Evolutionary conservation across 35 echinoderm and acorn worm genomes (phyloP), one percentile per base, ranked within the genome.

Genomic region (Eucidaris tribuloides): DNA sequence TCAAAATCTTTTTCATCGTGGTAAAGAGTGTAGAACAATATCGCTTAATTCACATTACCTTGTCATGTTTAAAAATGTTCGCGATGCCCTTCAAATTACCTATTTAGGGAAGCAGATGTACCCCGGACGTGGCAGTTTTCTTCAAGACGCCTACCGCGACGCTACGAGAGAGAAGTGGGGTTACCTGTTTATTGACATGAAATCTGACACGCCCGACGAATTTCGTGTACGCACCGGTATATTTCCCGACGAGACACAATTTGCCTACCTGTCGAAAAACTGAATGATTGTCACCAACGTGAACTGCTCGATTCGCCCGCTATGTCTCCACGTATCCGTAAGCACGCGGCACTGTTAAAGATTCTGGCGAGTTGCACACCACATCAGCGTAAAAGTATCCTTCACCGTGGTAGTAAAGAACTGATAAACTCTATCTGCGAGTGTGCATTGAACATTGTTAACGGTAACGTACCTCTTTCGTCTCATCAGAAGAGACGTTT

Each of bases 11-110:
- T 93, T 89, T 82, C 71, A 81, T 24, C 78, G 85, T 43, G 85
- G 85, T 3, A 72, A 76, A 46, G 81, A 89, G 22, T 84, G 46
- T 14, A 56, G 91, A 44, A 84, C 86, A 23, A 85, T 94, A 22
- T 85, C 80, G 43, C 33, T 94, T 23, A 94, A 94, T 62, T n/a
- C 56, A 0, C 86, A 94, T 44, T 94, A 94, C 57, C 59, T 83
- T 45, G 66, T 82, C 9, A 56, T 94, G 13, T 94, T 94, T 71
- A 94, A 94, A 82, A 94, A 90, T 36, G 78, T 74, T 18, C 77
- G 92, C 49, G 92, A 94, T 83, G 62, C 57, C 81, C 80, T 88
- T 33, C 87, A 85, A 71, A 68, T 83, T 42, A 4, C 32, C 18
- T 65, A 85, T 66, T 64, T 93, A 32, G 91, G 64, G 37, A 71